Evolutionary conservation across 1,140 invertebrate genomes (phyloP).

Genomic region (Chrysomallon squamiferum): DNA sequence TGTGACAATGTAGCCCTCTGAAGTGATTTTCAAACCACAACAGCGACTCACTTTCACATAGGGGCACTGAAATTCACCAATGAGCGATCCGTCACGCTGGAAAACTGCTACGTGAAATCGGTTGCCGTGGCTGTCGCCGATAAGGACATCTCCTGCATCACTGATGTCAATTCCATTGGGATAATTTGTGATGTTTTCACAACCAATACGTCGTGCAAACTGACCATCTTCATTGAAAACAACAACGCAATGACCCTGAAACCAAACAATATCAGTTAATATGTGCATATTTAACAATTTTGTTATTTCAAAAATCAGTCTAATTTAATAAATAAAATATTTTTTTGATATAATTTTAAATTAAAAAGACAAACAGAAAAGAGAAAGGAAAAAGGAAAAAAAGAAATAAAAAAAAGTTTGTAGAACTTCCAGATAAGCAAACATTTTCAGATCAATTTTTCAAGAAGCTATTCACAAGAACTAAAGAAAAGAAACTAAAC

Average conservation of each 20-base stretch:
- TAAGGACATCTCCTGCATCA: constrained; percentile 92
- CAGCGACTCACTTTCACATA: constrained; percentile 97
- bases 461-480: too few relatives aligned
- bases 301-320: too few relatives aligned
- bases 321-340: too few relatives aligned
- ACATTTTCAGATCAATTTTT: too few relatives aligned
- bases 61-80: constrained; percentile 95
- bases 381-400: too few relatives aligned
- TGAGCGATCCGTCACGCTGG: constrained; percentile 79
- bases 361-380: too few relatives aligned
- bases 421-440: too few relatives aligned
- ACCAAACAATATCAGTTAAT: constrained; percentile 7
- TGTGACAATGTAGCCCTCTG: constrained; percentile 94
- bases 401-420: too few relatives aligned
- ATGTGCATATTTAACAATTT: too few relatives aligned
- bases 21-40: constrained; percentile 95
- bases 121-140: constrained; percentile 97
- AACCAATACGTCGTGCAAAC: constrained; percentile 90
- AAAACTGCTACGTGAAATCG: constrained; percentile 96
- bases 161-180: constrained; percentile 98
- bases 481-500: too few relatives aligned
- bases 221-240: constrained; percentile 92
- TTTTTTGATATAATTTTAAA: too few relatives aligned
- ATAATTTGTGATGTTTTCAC: constrained; percentile 94
- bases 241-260: constrained; percentile 88